Percentiles rank a stretch among this genome's conserved stretches.
phyloP scores from a whole-genome alignment of 2,113 vertebrate genomes.

The Monarcha castaneiventris region DNA sequence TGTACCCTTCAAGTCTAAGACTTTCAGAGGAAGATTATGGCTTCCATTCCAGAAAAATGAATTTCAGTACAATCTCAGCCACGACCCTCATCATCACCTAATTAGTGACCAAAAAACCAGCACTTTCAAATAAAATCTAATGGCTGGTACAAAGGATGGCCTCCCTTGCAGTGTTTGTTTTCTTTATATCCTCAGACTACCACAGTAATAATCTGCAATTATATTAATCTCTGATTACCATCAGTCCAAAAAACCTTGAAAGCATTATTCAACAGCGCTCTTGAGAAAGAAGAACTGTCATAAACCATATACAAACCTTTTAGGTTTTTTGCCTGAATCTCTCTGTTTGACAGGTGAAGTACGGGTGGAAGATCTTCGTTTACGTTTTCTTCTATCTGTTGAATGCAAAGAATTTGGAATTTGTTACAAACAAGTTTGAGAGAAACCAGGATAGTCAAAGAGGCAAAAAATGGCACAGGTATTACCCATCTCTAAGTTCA shows the following conservation, averaged over 20 bases:
- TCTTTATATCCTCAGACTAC: neutral
- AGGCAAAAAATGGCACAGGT: neutral
- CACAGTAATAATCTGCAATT: neutral
- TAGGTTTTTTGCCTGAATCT: conserved; percentile 75
- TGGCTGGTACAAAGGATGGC: neutral
- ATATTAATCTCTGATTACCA: neutral
- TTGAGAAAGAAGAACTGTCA: neutral
- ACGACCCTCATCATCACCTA: neutral
- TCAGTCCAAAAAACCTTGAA: neutral
- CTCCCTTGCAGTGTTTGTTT: neutral
- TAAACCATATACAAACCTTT: conserved; percentile 71
- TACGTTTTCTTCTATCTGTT: conserved; percentile 76
- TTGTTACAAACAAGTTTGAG: neutral
- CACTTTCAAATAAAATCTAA: neutral
- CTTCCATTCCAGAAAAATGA: neutral
- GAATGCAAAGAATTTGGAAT: neutral
- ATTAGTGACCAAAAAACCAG: neutral
- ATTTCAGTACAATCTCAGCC: neutral
- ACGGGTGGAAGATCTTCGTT: conserved; percentile 70
- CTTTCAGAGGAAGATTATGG: neutral
- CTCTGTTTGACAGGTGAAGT: conserved; percentile 76
- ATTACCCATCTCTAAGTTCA: neutral
- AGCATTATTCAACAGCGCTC: neutral
- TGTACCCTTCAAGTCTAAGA: neutral
- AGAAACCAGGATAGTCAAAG: neutral